phyloP scores from a whole-genome alignment of 1,140 invertebrate genomes.

The Heliconius hewitsoni region DNA sequence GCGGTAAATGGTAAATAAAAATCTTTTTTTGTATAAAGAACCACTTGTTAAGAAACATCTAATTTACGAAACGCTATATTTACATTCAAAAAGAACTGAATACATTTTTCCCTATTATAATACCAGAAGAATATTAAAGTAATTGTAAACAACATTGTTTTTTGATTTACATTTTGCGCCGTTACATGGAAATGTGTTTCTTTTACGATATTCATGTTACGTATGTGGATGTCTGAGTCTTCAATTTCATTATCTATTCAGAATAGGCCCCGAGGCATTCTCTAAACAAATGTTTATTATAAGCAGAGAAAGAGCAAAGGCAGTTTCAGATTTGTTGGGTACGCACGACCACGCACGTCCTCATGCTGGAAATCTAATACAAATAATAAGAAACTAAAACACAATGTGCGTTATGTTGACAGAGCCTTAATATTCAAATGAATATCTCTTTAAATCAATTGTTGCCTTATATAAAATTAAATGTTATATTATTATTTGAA shows the following conservation, averaged over 20 bases:
- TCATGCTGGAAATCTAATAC: no score
- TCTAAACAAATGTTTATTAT: constrained; percentile 19
- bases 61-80: background rate
- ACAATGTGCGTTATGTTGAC: no score
- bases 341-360: no score
- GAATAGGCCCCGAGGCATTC: constrained; percentile 19
- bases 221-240: constrained; percentile 16
- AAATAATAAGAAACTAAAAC: background rate
- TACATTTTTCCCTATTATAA: background rate
- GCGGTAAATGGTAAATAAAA: no score
- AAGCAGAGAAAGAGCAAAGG: background rate
- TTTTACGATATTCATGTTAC: constrained; percentile 4
- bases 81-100: background rate
- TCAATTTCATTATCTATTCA: constrained; percentile 32
- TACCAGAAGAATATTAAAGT: constrained; percentile 3
- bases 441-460: no score
- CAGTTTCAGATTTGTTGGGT: background rate
- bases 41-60: background rate
- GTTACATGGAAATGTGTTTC: background rate
- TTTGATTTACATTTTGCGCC: constrained; percentile 15
- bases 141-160: constrained; percentile 14
- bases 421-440: no score
- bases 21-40: no score
- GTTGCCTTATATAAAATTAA: no score
- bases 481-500: no score